Evolutionary conservation across 2,113 vertebrate genomes (phyloP).

Genomic region (Mionectes macconnelli): DNA sequence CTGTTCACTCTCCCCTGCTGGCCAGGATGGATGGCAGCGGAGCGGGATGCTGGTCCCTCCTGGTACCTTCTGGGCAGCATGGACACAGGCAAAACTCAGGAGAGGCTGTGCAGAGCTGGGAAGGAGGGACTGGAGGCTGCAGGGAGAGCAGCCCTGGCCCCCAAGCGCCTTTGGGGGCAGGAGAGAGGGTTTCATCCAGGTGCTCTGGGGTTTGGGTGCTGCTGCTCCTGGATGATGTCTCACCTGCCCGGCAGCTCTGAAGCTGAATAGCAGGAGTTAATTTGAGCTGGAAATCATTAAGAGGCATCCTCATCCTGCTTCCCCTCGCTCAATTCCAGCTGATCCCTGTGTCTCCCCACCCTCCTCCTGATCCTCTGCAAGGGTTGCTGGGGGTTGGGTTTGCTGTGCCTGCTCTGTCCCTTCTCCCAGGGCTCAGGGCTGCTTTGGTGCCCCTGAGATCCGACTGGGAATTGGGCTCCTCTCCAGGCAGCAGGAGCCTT

Average conservation of each 20-base stretch:
- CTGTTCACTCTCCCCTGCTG: not conserved
- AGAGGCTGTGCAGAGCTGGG: not conserved
- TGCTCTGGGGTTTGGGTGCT: not conserved
- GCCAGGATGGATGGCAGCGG: rapidly evolving
- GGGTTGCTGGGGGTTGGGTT: rapidly evolving
- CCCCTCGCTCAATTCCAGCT: rapidly evolving
- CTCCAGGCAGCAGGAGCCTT: not conserved
- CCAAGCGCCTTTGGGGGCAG: rapidly evolving
- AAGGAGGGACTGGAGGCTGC: rapidly evolving
- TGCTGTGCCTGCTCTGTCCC: rapidly evolving
- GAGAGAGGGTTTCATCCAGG: not conserved
- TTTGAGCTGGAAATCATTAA: not conserved
- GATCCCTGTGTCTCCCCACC: not conserved
- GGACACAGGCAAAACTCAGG: rapidly evolving
- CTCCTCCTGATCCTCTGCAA: not conserved
- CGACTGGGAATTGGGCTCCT: not conserved
- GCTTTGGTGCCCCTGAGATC: rapidly evolving
- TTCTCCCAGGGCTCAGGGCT: not conserved
- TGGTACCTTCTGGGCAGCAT: not conserved
- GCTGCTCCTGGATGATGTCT: not conserved
- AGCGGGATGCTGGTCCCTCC: not conserved
- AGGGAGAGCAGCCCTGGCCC: not conserved
- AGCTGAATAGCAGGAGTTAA: not conserved
- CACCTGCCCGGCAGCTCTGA: not conserved
- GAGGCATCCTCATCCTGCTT: not conserved